Evolutionary conservation across 2,888 invertebrate species (phyloP).

Genomic region (Sphinx pinastri): DNA sequence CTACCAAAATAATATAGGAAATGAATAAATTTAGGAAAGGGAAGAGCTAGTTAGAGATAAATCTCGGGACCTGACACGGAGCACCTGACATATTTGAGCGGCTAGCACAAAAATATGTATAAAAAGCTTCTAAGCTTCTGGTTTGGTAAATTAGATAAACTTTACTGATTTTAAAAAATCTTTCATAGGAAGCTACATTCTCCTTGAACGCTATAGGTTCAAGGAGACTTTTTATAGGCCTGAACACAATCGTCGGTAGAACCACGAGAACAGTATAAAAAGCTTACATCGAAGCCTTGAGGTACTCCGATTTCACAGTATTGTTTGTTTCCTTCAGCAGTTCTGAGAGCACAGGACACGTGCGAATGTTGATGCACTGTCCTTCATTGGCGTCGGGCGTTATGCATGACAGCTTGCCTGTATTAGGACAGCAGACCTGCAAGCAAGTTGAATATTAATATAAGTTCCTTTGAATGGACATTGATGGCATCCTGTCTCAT

Average conservation of each 20-base stretch:
- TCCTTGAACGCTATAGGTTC: too few species aligned
- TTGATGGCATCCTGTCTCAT: background rate
- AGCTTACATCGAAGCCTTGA: conserved; percentile 2
- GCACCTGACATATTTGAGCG: too few species aligned
- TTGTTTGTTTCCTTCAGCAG: background rate
- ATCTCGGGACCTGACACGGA: too few species aligned
- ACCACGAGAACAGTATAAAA: background rate
- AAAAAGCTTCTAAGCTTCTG: too few species aligned
- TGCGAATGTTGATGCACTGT: background rate
- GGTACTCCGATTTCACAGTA: background rate
- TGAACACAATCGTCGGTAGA: too few species aligned
- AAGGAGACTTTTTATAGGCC: background rate
- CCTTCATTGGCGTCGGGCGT: conserved; percentile 51
- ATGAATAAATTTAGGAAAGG: too few species aligned
- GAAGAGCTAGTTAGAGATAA: too few species aligned
- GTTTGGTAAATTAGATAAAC: too few species aligned
- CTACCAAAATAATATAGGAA: too few species aligned
- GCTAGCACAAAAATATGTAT: too few species aligned
- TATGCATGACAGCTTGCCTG: conserved; percentile 36
- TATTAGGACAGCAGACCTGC: conserved; percentile 42
- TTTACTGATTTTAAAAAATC: too few species aligned
- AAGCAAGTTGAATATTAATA: conserved; percentile 21
- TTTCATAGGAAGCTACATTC: too few species aligned
- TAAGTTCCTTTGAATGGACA: background rate
- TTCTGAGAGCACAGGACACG: conserved; percentile 30